phyloP scores from a whole-genome alignment of 2,797 vertebrate species.

The Heliangelus exortis region DNA sequence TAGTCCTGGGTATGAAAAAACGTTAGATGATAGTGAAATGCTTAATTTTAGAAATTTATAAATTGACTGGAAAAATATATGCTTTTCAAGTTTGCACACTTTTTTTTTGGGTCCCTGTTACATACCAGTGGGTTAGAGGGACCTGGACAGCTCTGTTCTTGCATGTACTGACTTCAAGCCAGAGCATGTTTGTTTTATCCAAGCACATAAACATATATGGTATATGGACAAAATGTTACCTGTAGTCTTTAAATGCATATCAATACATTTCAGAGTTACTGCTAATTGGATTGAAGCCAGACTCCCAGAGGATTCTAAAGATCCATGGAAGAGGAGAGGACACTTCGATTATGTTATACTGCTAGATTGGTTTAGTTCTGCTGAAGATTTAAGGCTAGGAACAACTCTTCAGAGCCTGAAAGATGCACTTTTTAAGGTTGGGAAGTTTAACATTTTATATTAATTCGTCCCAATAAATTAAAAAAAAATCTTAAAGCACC shows the following conservation, averaged over 20 bases:
- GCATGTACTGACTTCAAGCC: not conserved
- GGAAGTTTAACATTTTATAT: not conserved
- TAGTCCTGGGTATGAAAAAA: conserved; percentile 87
- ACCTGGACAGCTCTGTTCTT: not conserved
- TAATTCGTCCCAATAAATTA: not conserved
- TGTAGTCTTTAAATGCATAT: not conserved
- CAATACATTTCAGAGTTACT: conserved; percentile 85
- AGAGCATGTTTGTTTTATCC: not conserved
- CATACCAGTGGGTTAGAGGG: not conserved
- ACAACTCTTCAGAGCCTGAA: conserved; percentile 93
- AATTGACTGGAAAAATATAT: not conserved
- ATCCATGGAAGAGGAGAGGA: conserved; percentile 87
- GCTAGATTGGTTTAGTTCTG: conserved; percentile 95
- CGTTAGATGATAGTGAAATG: not conserved
- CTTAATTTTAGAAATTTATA: not conserved
- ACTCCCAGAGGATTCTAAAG: conserved; percentile 88
- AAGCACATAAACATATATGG: not conserved
- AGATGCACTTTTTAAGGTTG: conserved; percentile 96
- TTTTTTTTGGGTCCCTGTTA: not conserved
- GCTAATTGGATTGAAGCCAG: conserved; percentile 90
- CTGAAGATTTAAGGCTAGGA: conserved; percentile 87
- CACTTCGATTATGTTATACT: conserved; percentile 90
- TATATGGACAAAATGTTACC: not conserved
- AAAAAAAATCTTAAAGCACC: not conserved
- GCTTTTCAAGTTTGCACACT: not conserved